A percentile compares a stretch with the other conserved stretches of the same genome.
These are phyloP conservation scores for Verasper variegatus DNA, from an alignment of 2,113 vertebrate genomes.

Conservation along the genomic window DNA sequence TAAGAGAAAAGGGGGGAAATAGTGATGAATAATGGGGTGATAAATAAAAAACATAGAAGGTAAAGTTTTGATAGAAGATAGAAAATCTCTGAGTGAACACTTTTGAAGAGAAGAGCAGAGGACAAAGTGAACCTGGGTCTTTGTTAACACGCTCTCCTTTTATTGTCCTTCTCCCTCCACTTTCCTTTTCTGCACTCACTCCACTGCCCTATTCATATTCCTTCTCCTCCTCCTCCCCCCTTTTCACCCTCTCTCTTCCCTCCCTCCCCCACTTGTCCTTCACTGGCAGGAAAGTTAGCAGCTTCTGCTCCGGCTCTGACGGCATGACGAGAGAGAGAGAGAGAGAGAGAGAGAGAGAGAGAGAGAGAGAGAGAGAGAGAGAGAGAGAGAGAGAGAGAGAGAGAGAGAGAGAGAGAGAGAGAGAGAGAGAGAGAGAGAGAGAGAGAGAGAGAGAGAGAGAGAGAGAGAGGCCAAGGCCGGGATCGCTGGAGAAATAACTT, in stretches of 20 bases:
- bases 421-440: slow-evolving; percentile 19
- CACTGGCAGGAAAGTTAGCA: slow-evolving; percentile 68
- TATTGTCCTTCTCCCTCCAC: slow-evolving; percentile 61
- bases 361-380: slow-evolving; percentile 20
- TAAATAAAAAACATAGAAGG: slow-evolving; percentile 17
- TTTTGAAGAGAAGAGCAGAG: slow-evolving; percentile 53
- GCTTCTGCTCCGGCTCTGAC: slow-evolving; percentile 54
- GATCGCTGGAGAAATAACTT: slow-evolving; percentile 23
- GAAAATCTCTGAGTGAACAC: slow-evolving; percentile 51
- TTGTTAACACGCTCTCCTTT: slow-evolving; percentile 70
- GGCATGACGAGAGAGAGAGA: slow-evolving; percentile 25
- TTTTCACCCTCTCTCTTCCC: slow-evolving; percentile 10
- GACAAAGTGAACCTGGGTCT: slow-evolving; percentile 63
- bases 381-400: too few species aligned
- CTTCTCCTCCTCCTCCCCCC: slow-evolving; percentile 45
- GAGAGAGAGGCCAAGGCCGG: slow-evolving; percentile 42
- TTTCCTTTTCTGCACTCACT: slow-evolving; percentile 68
- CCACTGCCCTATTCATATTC: slow-evolving; percentile 73
- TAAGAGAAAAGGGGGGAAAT: slow-evolving; percentile 23
- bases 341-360: slow-evolving; percentile 19
- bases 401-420: slow-evolving; percentile 15
- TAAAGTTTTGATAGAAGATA: slow-evolving; percentile 54
- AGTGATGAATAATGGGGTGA: slow-evolving; percentile 29
- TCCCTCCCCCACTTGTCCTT: slow-evolving; percentile 62
- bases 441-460: slow-evolving; percentile 15